Evolutionary conservation across 2,888 invertebrate genomes (phyloP).

Genomic region (Eristalinus aeneus): DNA sequence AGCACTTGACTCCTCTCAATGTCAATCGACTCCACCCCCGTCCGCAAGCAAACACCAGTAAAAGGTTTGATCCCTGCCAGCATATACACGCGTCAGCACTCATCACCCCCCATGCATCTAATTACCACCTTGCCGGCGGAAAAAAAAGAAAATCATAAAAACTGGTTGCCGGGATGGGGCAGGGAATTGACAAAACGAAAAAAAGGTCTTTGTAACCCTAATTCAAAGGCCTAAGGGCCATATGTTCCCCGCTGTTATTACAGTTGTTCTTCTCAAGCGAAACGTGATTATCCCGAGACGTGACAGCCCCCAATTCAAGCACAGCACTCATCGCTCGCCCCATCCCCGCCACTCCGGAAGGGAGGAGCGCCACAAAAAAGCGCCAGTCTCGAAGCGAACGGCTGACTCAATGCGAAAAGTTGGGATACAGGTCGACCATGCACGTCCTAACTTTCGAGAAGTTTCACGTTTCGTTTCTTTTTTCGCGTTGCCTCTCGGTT

Average conservation of each 20-base stretch:
- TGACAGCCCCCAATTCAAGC: slow-evolving; percentile 39
- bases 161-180: background rate
- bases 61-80: too few relatives aligned
- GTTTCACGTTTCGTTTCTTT: slow-evolving; percentile 2
- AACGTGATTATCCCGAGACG: slow-evolving; percentile 51
- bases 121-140: slow-evolving; percentile 36
- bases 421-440: slow-evolving; percentile 35
- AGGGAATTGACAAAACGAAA: background rate
- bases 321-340: background rate
- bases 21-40: too few relatives aligned
- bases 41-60: too few relatives aligned
- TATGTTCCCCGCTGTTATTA: slow-evolving; percentile 52
- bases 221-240: slow-evolving; percentile 47
- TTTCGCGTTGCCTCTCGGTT: background rate
- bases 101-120: slow-evolving; percentile 28
- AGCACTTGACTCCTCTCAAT: too few relatives aligned
- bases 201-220: slow-evolving; percentile 49
- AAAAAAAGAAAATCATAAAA: background rate
- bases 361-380: background rate
- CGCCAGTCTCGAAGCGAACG: slow-evolving; percentile 11
- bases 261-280: slow-evolving; percentile 44
- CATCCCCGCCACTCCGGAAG: background rate
- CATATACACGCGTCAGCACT: too few relatives aligned
- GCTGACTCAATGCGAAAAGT: slow-evolving; percentile 29
- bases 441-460: slow-evolving; percentile 44